Percentiles rank a stretch among this genome's conserved stretches.
phyloP scores from a whole-genome alignment of 2,888 invertebrate genomes.

The Gymnocheta viridis region DNA sequence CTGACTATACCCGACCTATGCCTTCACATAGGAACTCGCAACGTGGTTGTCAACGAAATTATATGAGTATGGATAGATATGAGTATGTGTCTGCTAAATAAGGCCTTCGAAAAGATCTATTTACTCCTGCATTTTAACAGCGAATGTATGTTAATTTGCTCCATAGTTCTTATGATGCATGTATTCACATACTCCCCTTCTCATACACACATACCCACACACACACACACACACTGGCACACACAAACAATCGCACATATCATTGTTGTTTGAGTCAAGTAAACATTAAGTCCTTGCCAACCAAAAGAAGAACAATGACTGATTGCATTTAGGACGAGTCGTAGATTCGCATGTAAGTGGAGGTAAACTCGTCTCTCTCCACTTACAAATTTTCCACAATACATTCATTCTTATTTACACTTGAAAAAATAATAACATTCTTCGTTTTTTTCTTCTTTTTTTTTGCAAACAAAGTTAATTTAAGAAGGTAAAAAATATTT shows the following conservation, averaged over 20 bases:
- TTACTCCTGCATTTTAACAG: too few relatives aligned
- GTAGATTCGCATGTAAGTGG: background rate
- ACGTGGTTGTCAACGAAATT: too few relatives aligned
- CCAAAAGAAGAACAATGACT: slow-evolving; percentile 65
- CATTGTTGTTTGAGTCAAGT: slow-evolving; percentile 56
- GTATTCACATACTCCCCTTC: background rate
- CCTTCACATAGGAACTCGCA: too few relatives aligned
- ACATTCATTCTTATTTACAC: slow-evolving; percentile 26
- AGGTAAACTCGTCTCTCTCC: background rate
- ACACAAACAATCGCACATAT: background rate
- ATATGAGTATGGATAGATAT: too few relatives aligned
- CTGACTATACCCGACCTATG: too few relatives aligned
- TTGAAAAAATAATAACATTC: background rate
- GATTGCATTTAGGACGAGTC: slow-evolving; percentile 19
- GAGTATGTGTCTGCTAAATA: too few relatives aligned
- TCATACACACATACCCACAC: background rate
- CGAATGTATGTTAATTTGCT: too few relatives aligned
- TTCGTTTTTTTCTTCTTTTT: background rate
- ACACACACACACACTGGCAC: background rate
- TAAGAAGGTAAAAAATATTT: slow-evolving; percentile 28
- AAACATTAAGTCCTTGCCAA: slow-evolving; percentile 65
- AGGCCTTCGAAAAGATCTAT: too few relatives aligned
- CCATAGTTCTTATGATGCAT: background rate
- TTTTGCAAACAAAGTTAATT: background rate
- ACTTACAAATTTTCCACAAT: background rate